phyloP scores from a whole-genome alignment of 2,797 vertebrate species.

The Pseudomugil tenellus region DNA sequence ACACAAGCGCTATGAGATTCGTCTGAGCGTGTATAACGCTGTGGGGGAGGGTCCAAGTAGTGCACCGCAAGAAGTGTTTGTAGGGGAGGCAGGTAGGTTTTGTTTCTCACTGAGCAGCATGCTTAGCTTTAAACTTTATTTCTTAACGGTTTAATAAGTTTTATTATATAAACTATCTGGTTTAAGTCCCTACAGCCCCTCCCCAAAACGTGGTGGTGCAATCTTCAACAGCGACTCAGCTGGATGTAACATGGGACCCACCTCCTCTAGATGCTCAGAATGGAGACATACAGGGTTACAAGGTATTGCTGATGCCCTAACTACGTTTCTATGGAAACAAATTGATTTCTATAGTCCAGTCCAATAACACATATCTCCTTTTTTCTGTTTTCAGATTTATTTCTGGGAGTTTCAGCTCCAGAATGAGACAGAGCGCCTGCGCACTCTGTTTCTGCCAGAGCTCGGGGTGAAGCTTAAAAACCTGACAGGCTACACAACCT shows the following conservation, averaged over 20 bases:
- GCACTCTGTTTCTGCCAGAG: conserved; percentile 94
- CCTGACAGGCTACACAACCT: conserved; percentile 94
- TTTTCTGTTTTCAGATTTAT: conserved; percentile 85
- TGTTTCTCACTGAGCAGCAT: conserved; percentile 65
- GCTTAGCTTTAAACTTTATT: conserved; percentile 6
- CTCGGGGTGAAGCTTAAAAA: conserved; percentile 93
- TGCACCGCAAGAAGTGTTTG: conserved; percentile 93
- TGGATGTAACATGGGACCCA: conserved; percentile 94
- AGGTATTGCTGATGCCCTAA: conserved; percentile 80
- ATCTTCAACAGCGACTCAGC: conserved; percentile 90
- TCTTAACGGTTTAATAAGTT: neutral
- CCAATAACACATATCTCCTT: conserved; percentile 7
- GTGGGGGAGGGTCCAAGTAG: conserved; percentile 94
- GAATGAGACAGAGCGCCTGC: conserved; percentile 89
- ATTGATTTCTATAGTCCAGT: conserved; percentile 23
- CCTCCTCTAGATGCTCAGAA: conserved; percentile 91
- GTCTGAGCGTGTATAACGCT: conserved; percentile 93
- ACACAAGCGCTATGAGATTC: conserved; percentile 95
- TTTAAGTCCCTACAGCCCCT: conserved; percentile 89
- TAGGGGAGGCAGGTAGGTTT: conserved; percentile 92
- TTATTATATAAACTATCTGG: conserved; percentile 9
- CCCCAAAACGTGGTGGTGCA: conserved; percentile 89
- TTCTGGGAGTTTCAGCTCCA: conserved; percentile 93
- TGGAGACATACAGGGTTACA: conserved; percentile 97
- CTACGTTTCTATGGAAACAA: conserved; percentile 2